A percentile compares a stretch with the other conserved stretches of the same genome.
Conservation (phyloP, 2,888 invertebrate species). For the Epinotia demarniana region DNA sequence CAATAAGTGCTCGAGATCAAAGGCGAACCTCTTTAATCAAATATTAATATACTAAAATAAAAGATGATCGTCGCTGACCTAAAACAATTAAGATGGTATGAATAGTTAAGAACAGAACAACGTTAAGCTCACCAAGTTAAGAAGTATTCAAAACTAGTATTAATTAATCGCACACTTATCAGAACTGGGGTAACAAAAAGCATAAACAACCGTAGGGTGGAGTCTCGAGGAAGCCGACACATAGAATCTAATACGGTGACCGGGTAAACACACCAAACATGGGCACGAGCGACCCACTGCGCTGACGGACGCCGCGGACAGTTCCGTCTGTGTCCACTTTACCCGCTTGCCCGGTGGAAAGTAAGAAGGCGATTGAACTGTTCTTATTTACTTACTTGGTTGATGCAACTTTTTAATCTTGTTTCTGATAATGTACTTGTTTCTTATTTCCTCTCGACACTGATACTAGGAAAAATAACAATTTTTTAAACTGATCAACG, state of each 20-base stretch:
- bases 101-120: neutral
- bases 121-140: neutral
- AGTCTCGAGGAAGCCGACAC: slow-evolving; percentile 40
- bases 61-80: neutral
- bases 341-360: slow-evolving; percentile 74
- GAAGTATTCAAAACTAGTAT: slow-evolving; percentile 7
- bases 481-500: neutral
- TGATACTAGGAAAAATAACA: neutral
- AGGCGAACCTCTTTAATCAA: neutral
- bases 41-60: neutral
- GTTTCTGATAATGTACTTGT: slow-evolving; percentile 8
- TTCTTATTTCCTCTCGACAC: neutral
- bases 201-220: slow-evolving; percentile 43
- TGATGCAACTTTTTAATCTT: slow-evolving; percentile 26
- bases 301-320: slow-evolving; percentile 67
- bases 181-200: slow-evolving; percentile 34
- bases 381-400: slow-evolving; percentile 47
- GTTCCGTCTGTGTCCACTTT: slow-evolving; percentile 75
- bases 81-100: too few relatives aligned
- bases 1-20: neutral
- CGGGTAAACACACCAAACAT: slow-evolving; percentile 70
- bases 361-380: slow-evolving; percentile 68
- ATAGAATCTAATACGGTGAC: slow-evolving; percentile 74
- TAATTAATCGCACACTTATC: slow-evolving; percentile 28
- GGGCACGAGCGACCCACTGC: slow-evolving; percentile 71